Evolutionary conservation across 2,113 vertebrate genomes (phyloP).

Genomic region (Alouatta palliata): DNA sequence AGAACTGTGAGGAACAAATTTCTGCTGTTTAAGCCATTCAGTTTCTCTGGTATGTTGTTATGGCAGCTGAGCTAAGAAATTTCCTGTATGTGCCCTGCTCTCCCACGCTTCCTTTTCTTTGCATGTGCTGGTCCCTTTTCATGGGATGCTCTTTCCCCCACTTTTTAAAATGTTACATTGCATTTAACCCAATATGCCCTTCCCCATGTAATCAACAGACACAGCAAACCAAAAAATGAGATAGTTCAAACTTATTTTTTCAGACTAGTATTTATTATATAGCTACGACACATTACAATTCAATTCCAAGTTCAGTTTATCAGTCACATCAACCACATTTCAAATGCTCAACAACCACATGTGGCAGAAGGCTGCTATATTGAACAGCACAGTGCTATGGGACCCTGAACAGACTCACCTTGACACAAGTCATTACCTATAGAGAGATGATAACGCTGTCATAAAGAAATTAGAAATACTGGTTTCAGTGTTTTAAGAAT

Average conservation of each 20-base stretch:
- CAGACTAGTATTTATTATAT: not conserved
- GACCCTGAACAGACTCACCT: not conserved
- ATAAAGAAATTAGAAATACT: not conserved
- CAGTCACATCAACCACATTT: not conserved
- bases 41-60: not conserved
- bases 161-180: not conserved
- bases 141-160: accelerated
- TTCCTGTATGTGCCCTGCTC: accelerated
- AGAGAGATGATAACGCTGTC: not conserved
- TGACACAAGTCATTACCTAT: no score
- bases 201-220: not conserved
- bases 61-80: accelerated
- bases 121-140: not conserved
- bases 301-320: not conserved
- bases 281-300: not conserved
- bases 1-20: not conserved
- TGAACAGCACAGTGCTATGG: no score
- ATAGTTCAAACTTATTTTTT: not conserved
- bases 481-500: not conserved
- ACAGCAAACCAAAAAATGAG: not conserved
- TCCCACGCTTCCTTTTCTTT: not conserved
- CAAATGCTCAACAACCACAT: not conserved
- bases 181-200: not conserved
- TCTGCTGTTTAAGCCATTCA: not conserved
- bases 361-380: not conserved